Evolutionary conservation across 2,113 vertebrate species (phyloP), one percentile per base, ranked within the genome.

Genomic region (Apeltes quadracus): DNA sequence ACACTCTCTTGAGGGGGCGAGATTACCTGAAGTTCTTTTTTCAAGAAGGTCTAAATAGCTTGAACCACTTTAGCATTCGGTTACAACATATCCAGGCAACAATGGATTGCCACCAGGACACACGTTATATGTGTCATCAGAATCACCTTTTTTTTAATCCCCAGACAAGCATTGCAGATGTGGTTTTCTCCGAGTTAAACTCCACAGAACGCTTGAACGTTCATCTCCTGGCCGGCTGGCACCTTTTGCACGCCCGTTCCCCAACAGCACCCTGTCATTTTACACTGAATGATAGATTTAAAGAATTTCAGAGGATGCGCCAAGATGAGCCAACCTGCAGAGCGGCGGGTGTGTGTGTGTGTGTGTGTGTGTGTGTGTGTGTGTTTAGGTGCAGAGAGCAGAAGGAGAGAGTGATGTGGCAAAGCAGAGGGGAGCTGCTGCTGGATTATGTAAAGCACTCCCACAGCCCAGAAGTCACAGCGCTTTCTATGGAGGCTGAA

Each of bases 361-460:
- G 65, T 78, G 78, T 83, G 84, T 50, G 29, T 68, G 27, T 76
- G 65, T 78, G 79, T 83, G 84, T 50, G 25, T 68, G 73, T 50
- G 29, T 68, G 55, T 54, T 54, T 76, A 68, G 81, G 79, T 83
- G 84, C 78, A 79, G 82, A 65, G 74, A 82, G 84, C 71, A 79
- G 73, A 57, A 76, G 80, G 78, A 82, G 81, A 75, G 75, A 77
- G 72, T 23, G 75, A 79, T 84, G 84, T 84, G 75, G 77, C 84
- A 63, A 70, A 84, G 87, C 69, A 75, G 78, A 90, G 78, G 82
- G 85, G 73, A 79, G 80, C 78, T 81, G 76, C 82, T 87, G 87
- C 79, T 84, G 83, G 88, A 90, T 92, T 92, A 92, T 91, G 87
- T 89, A 90, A 92, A 91, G 87, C 84, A 79, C 90, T 89, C 88